Base-by-base conservation (phyloP, 2,797 vertebrate species). In the Australoheros facetus region DNA sequence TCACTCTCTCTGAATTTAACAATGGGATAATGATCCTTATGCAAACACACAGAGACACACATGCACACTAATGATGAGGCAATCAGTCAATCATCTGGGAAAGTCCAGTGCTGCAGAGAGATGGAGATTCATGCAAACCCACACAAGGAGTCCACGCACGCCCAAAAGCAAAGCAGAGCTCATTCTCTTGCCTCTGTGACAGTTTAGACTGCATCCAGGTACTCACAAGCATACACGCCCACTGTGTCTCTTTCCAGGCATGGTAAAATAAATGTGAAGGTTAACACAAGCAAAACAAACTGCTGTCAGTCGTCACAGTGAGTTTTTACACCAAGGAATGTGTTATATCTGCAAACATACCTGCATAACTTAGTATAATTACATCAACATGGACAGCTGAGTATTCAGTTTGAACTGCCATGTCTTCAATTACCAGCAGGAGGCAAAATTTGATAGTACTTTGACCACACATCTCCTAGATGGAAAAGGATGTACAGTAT, bases 351-450 rank as follows among this genome's bases (percentile, higher is more conserved):
- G 74, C 64, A 59, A 23, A 71, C 19, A 19, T 13, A 64, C 30
- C 58, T 71, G 71, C 54, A 59, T 45, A 71, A 23, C 34, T 19
- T 45, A 60, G 1, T 1, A 75, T 42, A 62, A 82, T 37, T 72
- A 30, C 5, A 1, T 75, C 64, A 9, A 13, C 59, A 71, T 4
- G 1, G 45, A 32, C 10, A 9, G n/a, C 2, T 1, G n/a, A 74
- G n/a, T 57, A 66, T 77, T 3, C 0, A 23, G 51, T 53, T 77
- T 79, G 45, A 81, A 81, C 54, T 87, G 82, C 71, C 75, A 77
- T 92, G 78, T 86, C 70, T 75, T 82, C 73, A 70, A 73, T 84
- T 79, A 87, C 88, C 91, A 92, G 88, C 87, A 91, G 84, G 87
- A 89, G 87, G 87, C 83, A 86, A 82, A 59, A 84, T 75, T 81